Percentiles rank a stretch among this genome's conserved stretches.
These are phyloP conservation scores for Merops nubicus DNA, from an alignment of 2,113 vertebrate genomes.

Conservation along the genomic window DNA sequence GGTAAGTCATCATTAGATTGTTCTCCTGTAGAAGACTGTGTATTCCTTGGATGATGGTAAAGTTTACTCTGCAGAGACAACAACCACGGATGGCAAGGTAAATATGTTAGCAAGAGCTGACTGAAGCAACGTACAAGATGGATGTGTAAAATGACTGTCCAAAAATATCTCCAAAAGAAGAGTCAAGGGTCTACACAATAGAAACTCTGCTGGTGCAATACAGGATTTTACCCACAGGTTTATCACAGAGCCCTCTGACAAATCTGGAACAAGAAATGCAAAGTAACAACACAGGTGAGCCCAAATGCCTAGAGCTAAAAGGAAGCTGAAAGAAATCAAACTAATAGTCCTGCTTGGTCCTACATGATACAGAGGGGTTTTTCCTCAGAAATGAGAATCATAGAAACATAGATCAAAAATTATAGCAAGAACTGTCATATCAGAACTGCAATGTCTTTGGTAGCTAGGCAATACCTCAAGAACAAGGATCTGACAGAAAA, in stretches of 20 bases:
- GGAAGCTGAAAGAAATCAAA: neutral
- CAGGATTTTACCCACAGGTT: neutral
- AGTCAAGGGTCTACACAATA: neutral
- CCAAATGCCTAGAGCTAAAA: fast-evolving
- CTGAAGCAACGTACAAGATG: fast-evolving
- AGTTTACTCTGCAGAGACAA: neutral
- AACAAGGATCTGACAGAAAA: neutral
- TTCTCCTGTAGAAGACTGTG: fast-evolving
- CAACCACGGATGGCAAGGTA: fast-evolving
- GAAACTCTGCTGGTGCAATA: neutral
- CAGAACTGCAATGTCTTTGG: neutral
- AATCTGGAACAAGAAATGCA: neutral
- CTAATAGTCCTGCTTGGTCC: neutral
- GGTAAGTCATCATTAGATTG: neutral
- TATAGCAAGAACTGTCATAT: neutral
- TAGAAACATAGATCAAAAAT: neutral
- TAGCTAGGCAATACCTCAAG: neutral
- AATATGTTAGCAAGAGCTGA: neutral
- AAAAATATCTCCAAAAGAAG: neutral
- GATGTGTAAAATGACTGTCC: neutral
- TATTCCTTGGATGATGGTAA: neutral
- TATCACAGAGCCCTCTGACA: neutral
- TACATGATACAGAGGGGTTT: fast-evolving
- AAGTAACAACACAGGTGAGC: neutral
- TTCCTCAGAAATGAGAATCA: neutral